phyloP scores from a whole-genome alignment of 2,888 invertebrate genomes.

The Pediacus dermestoides region DNA sequence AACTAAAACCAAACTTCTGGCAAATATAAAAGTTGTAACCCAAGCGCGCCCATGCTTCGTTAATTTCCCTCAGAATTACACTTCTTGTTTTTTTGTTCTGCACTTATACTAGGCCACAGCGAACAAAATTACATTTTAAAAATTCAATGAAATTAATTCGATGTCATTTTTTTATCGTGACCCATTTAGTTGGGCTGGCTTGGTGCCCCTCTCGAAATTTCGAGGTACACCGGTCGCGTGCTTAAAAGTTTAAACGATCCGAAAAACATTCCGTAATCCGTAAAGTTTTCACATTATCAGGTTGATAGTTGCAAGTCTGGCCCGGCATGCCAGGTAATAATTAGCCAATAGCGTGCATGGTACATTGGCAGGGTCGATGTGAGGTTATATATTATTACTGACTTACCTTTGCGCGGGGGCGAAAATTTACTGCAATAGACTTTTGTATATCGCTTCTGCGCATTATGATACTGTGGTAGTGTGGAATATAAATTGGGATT shows the following conservation, averaged over 20 bases:
- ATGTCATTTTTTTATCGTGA: constrained; percentile 5
- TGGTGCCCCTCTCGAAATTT: no score
- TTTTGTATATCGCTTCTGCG: no score
- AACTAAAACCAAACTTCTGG: constrained; percentile 1
- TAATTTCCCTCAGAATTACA: not conserved
- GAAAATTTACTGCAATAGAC: constrained; percentile 12
- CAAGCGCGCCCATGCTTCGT: not conserved
- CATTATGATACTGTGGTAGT: no score
- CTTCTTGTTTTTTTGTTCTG: no score
- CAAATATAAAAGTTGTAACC: constrained; percentile 1
- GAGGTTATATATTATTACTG: constrained; percentile 21
- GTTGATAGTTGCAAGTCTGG: constrained; percentile 15
- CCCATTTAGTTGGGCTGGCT: constrained; percentile 1
- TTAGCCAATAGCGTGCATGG: constrained; percentile 24
- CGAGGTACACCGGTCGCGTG: constrained; percentile 16
- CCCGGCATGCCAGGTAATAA: constrained; percentile 23
- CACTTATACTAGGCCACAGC: not conserved
- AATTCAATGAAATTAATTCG: constrained; percentile 5
- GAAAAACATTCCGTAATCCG: constrained; percentile 22
- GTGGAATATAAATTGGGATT: no score
- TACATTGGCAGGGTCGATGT: constrained; percentile 18
- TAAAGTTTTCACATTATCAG: constrained; percentile 25
- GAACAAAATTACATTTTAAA: not conserved
- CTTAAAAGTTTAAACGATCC: constrained; percentile 20
- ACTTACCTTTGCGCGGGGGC: constrained; percentile 17